Evolutionary conservation across 2,797 vertebrate genomes (phyloP), one percentile per base, ranked within the genome.

Genomic region (Pseudomugil gertrudae): DNA sequence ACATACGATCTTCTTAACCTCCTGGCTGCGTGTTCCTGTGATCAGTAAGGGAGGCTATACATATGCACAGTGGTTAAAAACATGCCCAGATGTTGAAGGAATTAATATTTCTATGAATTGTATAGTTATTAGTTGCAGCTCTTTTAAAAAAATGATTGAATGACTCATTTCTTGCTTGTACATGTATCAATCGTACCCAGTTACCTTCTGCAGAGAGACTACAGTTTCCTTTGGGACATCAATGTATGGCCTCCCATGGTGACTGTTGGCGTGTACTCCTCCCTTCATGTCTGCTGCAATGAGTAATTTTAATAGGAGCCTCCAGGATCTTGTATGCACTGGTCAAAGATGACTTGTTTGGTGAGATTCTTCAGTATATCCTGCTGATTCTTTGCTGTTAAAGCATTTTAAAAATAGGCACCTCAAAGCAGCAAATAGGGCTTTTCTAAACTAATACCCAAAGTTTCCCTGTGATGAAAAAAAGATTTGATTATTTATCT

Each of bases 301-400:
- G 95, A 95, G 95, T 83, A 94, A 94, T 27, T n/a, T 92, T 96
- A 30, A 95, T 95, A 0, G 94, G 95, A 1, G 95, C 94, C 9
- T 95, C 95, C 19, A 92, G 95, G 36, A 93, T 96, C 77, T 89
- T 96, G 13, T 93, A 94, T 0, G 95, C 95, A 10, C 84, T 95
- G 35, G 92, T 95, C 68, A 93, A 93, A 87, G 95, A 96, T 1
- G 83, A 94, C 77, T 90, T 95, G 36, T 95, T 95, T 30, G 94
- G 94, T 95, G 65, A 86, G 92, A 52, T 38, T 48, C 23, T 47
- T 54, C 6, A 69, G 14, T n/a, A 26, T 40, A n/a, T 30, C 19
- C 40, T 59, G 19, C 24, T 60, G 43, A n/a, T n/a, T n/a, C n/a
- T 3, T 3, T 15, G n/a, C 0, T 72, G 19, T 66, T 48, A 35